Percentiles rank a stretch among this genome's conserved stretches.
Evolutionary conservation across 1,140 invertebrate genomes (phyloP).

Genomic region (Drosophila parabipectinata): DNA sequence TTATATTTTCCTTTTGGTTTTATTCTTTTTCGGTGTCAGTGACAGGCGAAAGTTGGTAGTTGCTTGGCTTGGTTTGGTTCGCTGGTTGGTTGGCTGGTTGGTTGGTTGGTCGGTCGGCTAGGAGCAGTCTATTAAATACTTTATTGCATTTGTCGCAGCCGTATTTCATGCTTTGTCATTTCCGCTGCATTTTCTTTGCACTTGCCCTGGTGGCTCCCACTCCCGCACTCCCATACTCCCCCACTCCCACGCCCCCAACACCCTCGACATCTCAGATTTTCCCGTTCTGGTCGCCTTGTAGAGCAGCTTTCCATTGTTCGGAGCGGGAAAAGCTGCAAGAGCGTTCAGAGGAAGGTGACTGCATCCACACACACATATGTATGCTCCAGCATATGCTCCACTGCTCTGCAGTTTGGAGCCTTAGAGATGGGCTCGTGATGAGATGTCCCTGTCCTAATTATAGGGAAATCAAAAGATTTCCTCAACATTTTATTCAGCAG

Average conservation of each 20-base stretch:
- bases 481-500: background rate
- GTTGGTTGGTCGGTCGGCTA: constrained; percentile 43
- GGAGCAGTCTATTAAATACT: constrained; percentile 83
- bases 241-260: background rate
- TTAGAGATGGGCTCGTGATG: constrained; percentile 27
- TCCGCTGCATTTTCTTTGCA: constrained; percentile 80
- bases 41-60: constrained; percentile 63
- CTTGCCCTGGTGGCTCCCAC: constrained; percentile 32
- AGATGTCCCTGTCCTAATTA: background rate
- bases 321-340: constrained; percentile 13
- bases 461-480: background rate
- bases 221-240: background rate
- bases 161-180: constrained; percentile 83
- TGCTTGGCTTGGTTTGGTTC: constrained; percentile 37
- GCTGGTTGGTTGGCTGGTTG: constrained; percentile 25
- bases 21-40: constrained; percentile 65
- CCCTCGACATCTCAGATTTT: constrained; percentile 8
- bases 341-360: constrained; percentile 18
- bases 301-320: constrained; percentile 62
- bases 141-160: constrained; percentile 83
- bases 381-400: constrained; percentile 40
- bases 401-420: constrained; percentile 3
- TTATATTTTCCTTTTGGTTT: constrained; percentile 35
- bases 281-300: constrained; percentile 24
- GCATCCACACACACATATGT: constrained; percentile 18